These are phyloP conservation scores for Artibeus jamaicensis DNA, from an alignment of 2,797 vertebrate genomes.

Conservation along the genomic window DNA sequence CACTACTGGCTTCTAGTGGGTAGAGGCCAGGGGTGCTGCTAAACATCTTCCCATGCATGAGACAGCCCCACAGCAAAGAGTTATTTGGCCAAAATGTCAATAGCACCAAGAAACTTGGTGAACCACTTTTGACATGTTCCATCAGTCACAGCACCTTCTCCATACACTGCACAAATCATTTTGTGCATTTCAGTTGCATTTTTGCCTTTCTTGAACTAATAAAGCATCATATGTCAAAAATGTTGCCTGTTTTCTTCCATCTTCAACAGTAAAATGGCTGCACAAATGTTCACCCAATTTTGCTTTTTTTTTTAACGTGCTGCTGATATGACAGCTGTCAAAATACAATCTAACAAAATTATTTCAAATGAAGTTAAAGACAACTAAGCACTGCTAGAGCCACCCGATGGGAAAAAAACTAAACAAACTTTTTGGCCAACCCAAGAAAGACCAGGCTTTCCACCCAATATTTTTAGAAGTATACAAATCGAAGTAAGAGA, in stretches of 20 bases:
- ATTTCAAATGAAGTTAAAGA: no score
- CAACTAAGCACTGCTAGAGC: no score
- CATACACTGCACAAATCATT: not conserved
- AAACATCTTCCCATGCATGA: not conserved
- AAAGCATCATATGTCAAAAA: not conserved
- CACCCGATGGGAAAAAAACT: no score
- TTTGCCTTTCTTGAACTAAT: not conserved
- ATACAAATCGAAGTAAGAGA: not conserved
- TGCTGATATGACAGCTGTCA: no score
- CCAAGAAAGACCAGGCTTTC: not conserved
- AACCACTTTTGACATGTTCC: not conserved
- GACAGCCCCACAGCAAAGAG: not conserved
- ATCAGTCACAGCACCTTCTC: not conserved
- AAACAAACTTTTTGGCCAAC: no score
- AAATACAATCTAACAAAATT: no score
- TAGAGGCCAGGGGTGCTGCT: not conserved
- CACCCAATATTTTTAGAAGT: not conserved
- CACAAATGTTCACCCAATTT: no score
- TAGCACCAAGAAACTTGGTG: not conserved
- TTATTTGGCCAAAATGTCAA: not conserved
- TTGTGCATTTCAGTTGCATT: no score
- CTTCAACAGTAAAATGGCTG: not conserved
- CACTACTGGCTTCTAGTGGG: not conserved
- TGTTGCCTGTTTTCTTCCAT: not conserved
- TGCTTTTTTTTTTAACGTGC: no score